Evolutionary conservation across 2,888 invertebrate species (phyloP), one percentile per base, ranked within the genome.

Genomic region (Nomada goodeniana): DNA sequence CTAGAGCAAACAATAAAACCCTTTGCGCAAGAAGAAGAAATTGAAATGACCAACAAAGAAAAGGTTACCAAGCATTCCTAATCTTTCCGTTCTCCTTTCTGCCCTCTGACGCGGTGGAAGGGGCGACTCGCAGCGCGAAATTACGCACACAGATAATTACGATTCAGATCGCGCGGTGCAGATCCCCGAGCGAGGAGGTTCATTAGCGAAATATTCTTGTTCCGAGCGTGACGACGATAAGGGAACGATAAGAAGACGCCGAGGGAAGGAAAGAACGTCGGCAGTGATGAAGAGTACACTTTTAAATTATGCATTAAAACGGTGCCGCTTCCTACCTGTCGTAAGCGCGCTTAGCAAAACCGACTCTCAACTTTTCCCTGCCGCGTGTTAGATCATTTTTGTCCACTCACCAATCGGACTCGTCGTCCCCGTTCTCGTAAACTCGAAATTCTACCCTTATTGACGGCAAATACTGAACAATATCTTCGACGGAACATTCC

Each of bases 161-260:
- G 68, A 78, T 78, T 78, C 74, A 75, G 75, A 78, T 78, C 60
- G 53, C 50, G 50, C 61, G 55, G 20, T 13, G 47, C 23, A 74
- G 75, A 78, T 78, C 55, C 23, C 50, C 55, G 50, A 68, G 50
- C 75, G 73, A n/a, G 68, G 20, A 57, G 78, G 78, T 78, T 78
- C 78, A 78, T 78, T 78, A 78, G 61, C 75, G 78, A 78, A 78
- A 78, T 78, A 75, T 75, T 78, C 78, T 78, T 78, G 78, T 68
- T 75, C 61, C 47, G 75, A 75, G 78, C 78, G 78, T 78, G 78
- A 75, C 75, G 55, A 42, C 55, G 78, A 78, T 78, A 78, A 68
- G 68, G 55, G 42, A 15, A 42, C 61, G 78, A 78, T 78, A 78
- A 78, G 78, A 18, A 50, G 75, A 50, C 53, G 20, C 29, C 23